These are phyloP conservation scores for Lepisosteus oculatus DNA, from an alignment of 2,113 vertebrate genomes.

Conservation along the genomic window DNA sequence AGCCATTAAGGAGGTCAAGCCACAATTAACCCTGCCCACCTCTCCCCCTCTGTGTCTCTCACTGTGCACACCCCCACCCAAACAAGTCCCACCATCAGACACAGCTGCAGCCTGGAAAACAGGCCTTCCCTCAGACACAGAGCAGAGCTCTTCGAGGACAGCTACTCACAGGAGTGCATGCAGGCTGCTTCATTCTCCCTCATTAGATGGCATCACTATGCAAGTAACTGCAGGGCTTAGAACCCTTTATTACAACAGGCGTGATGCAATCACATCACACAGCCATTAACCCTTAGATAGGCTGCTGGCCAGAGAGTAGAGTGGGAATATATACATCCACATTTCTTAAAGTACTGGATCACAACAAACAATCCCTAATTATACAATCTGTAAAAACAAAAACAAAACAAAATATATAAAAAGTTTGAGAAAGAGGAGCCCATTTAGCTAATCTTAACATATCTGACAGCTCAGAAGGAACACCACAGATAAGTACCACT, in stretches of 20 bases:
- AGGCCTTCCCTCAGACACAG: background rate
- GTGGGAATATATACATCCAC: too few relatives aligned
- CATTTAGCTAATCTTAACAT: too few relatives aligned
- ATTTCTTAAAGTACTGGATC: too few relatives aligned
- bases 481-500: too few relatives aligned
- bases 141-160: background rate
- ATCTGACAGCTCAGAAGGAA: too few relatives aligned
- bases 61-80: background rate
- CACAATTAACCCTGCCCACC: conserved; percentile 38
- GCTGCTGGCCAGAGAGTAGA: too few relatives aligned
- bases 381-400: too few relatives aligned
- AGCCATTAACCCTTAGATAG: background rate
- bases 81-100: background rate
- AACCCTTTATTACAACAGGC: background rate
- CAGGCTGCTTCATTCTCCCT: background rate
- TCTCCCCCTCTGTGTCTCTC: background rate
- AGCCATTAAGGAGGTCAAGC: conserved; percentile 30
- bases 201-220: conserved; percentile 12
- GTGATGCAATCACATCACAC: background rate
- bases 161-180: conserved; percentile 50
- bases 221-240: background rate
- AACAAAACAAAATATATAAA: too few relatives aligned
- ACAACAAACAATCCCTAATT: too few relatives aligned
- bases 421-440: too few relatives aligned
- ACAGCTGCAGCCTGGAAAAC: conserved; percentile 9